Percentiles rank a stretch among this genome's conserved stretches.
Conservation (phyloP, 2,113 vertebrate genomes). For the Sinocyclocheilus anophthalmus region DNA sequence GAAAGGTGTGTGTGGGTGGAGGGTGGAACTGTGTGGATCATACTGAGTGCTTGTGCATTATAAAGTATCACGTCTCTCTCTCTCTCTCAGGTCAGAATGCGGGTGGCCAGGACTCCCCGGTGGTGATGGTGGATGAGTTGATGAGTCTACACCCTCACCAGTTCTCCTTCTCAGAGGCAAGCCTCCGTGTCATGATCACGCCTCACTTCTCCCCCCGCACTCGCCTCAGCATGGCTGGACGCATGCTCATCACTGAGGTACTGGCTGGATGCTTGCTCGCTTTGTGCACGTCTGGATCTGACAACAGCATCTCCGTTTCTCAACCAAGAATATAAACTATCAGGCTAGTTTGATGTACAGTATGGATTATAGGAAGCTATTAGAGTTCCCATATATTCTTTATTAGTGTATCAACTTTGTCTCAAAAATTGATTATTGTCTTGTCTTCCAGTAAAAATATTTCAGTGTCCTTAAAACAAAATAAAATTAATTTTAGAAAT, state of each 20-base stretch:
- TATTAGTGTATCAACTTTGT: neutral
- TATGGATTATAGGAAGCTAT: neutral
- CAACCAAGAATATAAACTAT: neutral
- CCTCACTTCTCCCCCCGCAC: conserved; percentile 68
- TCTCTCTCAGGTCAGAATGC: conserved; percentile 58
- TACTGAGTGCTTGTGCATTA: conserved; percentile 1
- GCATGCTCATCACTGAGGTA: conserved; percentile 76
- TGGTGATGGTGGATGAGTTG: conserved; percentile 78
- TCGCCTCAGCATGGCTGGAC: conserved; percentile 68
- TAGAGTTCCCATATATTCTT: neutral
- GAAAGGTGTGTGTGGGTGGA: conserved; percentile 67
- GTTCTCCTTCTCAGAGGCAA: conserved; percentile 80
- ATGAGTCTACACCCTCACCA: conserved; percentile 71
- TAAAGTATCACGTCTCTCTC: conserved; percentile 10
- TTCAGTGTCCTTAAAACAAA: neutral
- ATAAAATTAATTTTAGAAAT: neutral
- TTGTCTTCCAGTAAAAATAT: neutral
- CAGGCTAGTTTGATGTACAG: neutral
- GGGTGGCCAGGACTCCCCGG: conserved; percentile 67
- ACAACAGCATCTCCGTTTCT: conserved; percentile 32
- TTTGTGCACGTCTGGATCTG: conserved; percentile 37
- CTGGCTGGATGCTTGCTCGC: conserved; percentile 45
- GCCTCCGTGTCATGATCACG: conserved; percentile 74
- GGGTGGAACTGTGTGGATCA: neutral
- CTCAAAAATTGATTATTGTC: neutral